Percentiles rank a stretch among this genome's conserved stretches.
phyloP scores from a whole-genome alignment of 2,888 invertebrate genomes.

The Cataglyphis cursor region DNA sequence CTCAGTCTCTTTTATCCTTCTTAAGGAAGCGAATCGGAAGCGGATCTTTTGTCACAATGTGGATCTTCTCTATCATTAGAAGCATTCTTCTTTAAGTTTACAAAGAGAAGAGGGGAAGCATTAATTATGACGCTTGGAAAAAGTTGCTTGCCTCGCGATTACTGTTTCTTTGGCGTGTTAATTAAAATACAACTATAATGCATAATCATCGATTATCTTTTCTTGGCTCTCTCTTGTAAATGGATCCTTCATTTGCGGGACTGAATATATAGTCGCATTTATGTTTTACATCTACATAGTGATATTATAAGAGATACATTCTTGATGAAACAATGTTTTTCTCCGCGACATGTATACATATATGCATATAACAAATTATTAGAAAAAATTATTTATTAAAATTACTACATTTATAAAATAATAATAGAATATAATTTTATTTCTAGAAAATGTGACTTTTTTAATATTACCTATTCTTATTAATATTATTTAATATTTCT shows the following conservation, averaged over 20 bases:
- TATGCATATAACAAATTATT: slow-evolving; percentile 1
- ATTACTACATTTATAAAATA: neutral
- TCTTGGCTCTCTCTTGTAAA: neutral
- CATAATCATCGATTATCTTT: slow-evolving; percentile 12
- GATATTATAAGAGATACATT: neutral
- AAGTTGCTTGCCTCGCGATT: slow-evolving; percentile 12
- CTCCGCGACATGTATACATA: neutral
- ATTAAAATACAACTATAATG: slow-evolving; percentile 40
- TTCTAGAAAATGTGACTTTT: neutral
- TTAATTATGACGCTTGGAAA: slow-evolving; percentile 37
- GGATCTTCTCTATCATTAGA: neutral
- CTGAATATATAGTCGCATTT: neutral
- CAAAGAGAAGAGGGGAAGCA: neutral
- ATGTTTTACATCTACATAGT: neutral
- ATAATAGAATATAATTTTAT: neutral
- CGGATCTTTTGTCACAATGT: neutral
- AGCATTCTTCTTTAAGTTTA: neutral
- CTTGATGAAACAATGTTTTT: neutral
- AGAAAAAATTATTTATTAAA: neutral
- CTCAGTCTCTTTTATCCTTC: neutral
- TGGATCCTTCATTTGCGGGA: slow-evolving; percentile 6
- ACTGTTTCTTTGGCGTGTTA: neutral
- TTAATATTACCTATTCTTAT: neutral
- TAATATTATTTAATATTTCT: neutral
- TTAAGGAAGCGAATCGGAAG: neutral